Evolutionary conservation across 2,113 vertebrate species (phyloP), one percentile per base, ranked within the genome.

Genomic region (Indicator maculatus): DNA sequence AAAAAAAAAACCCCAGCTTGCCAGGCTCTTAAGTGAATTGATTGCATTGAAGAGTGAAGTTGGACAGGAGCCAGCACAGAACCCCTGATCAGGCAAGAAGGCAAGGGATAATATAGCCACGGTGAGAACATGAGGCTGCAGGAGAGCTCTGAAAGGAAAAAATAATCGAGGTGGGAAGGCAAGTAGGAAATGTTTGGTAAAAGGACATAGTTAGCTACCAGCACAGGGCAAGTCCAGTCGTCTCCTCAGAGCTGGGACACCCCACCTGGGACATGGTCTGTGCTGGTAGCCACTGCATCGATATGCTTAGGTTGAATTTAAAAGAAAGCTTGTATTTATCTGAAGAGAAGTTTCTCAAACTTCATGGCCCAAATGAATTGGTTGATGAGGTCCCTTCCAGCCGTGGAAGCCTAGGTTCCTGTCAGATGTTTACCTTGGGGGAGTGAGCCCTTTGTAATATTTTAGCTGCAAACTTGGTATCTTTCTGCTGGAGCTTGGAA

Each of bases 31-130:
- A 65, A 94, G 75, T 89, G 94, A 89, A 87, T 76, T 89, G 78
- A 71, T 93, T 73, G 71, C 72, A 70, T 45, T 82, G 85, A 95
- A 85, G 89, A 94, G 84, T 1, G 0, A 78, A 39, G 63, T 8
- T 95, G 95, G 95, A 96, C 85, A 83, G 78, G 44, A 76, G 92
- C 93, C 92, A 95, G 85, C 82, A 21, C 55, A 79, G 67, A 95
- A 65, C 66, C 82, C 69, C 85, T 84, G 87, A 76, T 69, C 71
- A 70, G 59, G 63, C 74, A 91, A 67, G 92, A 79, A 90, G 74
- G 71, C 74, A 89, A 93, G n/a, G 93, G 67, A 58, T 83, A 77
- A 52, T 2, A 0, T 1, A 5, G 65, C 83, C 80, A 31, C 0
- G 6, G 44, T 0, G 7, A 85, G 81, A 55, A 60, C 0, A 7